Conservation (phyloP, 2,888 invertebrate genomes). For the Meiosimyza platycephala region DNA sequence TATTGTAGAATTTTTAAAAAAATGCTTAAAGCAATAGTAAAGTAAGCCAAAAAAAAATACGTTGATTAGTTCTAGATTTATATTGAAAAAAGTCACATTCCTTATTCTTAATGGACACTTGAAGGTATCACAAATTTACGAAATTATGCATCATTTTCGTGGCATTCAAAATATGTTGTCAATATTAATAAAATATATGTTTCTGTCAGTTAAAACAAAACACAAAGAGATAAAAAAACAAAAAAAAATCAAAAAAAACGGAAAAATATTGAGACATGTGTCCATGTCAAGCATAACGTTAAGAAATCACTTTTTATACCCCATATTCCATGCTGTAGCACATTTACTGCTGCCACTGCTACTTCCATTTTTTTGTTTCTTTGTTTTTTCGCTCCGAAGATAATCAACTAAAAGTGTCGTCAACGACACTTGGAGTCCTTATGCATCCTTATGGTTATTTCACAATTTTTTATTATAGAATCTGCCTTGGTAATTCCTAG, state of each 20-base stretch:
- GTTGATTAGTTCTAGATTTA: no score
- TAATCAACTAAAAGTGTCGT: slow-evolving; percentile 19
- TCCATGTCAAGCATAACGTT: slow-evolving; percentile 41
- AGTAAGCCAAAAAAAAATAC: no score
- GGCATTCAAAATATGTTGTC: slow-evolving; percentile 24
- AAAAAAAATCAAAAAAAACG: background rate
- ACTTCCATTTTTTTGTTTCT: background rate
- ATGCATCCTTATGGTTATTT: slow-evolving; percentile 1
- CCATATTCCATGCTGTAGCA: background rate
- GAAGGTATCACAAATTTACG: no score
- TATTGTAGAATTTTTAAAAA: no score
- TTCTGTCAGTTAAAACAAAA: slow-evolving; percentile 11
- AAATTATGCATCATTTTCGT: background rate
- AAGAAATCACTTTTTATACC: slow-evolving; percentile 17
- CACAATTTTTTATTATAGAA: background rate
- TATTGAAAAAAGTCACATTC: no score
- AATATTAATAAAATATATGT: slow-evolving; percentile 25
- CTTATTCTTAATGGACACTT: no score
- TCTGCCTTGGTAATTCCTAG: background rate
- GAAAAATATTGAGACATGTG: slow-evolving; percentile 32
- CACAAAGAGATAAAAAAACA: background rate
- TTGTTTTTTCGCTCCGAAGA: background rate
- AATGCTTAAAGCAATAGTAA: no score
- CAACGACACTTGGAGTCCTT: slow-evolving; percentile 19
- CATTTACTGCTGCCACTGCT: background rate